Percentiles rank a stretch among this genome's conserved stretches.
Evolutionary conservation across 2,888 invertebrate species (phyloP).

Genomic region (Lacanobia wlatinum): DNA sequence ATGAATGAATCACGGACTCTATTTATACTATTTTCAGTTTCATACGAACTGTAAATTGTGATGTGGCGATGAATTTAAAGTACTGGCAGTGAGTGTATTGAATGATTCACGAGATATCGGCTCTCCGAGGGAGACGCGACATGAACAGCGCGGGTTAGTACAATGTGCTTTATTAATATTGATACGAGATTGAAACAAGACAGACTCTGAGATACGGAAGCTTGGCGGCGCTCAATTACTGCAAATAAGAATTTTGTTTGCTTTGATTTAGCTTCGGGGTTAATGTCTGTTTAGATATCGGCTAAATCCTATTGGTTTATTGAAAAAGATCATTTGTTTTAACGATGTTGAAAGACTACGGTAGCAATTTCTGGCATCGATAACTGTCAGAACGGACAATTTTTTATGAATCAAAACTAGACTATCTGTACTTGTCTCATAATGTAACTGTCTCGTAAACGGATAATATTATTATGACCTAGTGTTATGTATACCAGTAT

Average conservation of each 20-base stretch:
- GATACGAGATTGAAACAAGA: slow-evolving; percentile 49
- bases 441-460: neutral
- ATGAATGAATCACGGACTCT: slow-evolving; percentile 52
- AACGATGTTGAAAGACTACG: neutral
- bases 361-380: neutral
- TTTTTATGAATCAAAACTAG: neutral
- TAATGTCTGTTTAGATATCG: neutral
- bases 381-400: too few species aligned
- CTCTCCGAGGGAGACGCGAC: neutral
- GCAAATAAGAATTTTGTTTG: slow-evolving; percentile 14
- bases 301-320: neutral
- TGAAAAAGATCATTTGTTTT: neutral
- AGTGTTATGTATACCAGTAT: neutral
- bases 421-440: too few species aligned
- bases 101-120: slow-evolving; percentile 56
- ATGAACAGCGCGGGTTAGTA: slow-evolving; percentile 9
- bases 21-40: slow-evolving; percentile 54
- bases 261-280: slow-evolving; percentile 25
- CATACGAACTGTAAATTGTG: slow-evolving; percentile 57
- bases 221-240: slow-evolving; percentile 15
- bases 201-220: slow-evolving; percentile 22
- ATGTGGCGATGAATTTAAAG: slow-evolving; percentile 55
- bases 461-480: slow-evolving; percentile 3
- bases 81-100: slow-evolving; percentile 27
- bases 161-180: slow-evolving; percentile 45